Conservation (phyloP, 2,797 vertebrate species). For the Gymnoscopelus braueri region DNA sequence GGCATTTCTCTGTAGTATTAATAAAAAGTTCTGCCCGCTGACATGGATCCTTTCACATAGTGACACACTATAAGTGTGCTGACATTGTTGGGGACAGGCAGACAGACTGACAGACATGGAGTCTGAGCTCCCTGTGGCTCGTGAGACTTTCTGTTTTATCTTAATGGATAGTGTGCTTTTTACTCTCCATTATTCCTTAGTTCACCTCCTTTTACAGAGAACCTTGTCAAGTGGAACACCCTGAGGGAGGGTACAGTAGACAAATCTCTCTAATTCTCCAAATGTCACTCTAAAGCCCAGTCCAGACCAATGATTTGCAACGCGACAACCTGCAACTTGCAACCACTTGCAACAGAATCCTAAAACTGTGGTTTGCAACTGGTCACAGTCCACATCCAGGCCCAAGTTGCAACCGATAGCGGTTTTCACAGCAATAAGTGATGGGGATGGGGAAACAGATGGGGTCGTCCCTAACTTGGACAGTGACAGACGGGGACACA, state of each 20-base stretch:
- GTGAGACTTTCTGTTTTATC: slow-evolving; percentile 45
- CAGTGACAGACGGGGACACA: too few relatives aligned
- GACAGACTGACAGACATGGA: slow-evolving; percentile 38
- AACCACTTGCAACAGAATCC: too few relatives aligned
- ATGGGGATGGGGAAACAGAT: too few relatives aligned
- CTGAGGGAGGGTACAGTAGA: not conserved
- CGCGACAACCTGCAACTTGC: too few relatives aligned
- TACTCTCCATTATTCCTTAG: slow-evolving; percentile 8
- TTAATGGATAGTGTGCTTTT: slow-evolving; percentile 30
- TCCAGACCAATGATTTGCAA: slow-evolving; percentile 31
- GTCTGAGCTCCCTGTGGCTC: slow-evolving; percentile 39
- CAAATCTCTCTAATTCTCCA: slow-evolving; percentile 33
- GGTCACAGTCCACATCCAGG: too few relatives aligned
- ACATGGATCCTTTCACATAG: slow-evolving; percentile 47
- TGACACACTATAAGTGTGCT: slow-evolving; percentile 26
- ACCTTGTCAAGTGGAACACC: slow-evolving; percentile 12
- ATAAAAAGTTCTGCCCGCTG: slow-evolving; percentile 47
- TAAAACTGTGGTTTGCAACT: too few relatives aligned
- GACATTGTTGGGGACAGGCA: slow-evolving; percentile 4
- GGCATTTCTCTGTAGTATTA: slow-evolving; percentile 41
- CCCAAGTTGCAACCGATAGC: too few relatives aligned
- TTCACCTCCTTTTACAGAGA: slow-evolving; percentile 8
- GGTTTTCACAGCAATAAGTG: too few relatives aligned
- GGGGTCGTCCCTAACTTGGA: too few relatives aligned
- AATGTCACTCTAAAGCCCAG: slow-evolving; percentile 29